Percentiles rank a stretch among this genome's conserved stretches.
Conservation (phyloP, 1,140 invertebrate genomes). For the Zaprionus africanus region DNA sequence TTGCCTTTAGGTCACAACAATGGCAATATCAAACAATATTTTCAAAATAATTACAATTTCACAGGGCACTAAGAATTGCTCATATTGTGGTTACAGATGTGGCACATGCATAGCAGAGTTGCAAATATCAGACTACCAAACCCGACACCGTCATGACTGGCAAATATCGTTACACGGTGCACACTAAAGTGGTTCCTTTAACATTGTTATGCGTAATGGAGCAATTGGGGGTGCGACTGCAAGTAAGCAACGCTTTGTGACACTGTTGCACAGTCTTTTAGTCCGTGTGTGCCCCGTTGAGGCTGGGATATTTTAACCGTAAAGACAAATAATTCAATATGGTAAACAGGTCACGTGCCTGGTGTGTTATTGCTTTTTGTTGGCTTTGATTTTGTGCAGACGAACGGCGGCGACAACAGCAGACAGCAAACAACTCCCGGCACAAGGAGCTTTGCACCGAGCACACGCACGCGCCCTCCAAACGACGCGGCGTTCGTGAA, state of each 20-base stretch:
- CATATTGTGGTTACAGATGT: not conserved
- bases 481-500: not conserved
- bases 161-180: not conserved
- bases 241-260: not conserved
- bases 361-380: slow-evolving; percentile 70
- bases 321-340: slow-evolving; percentile 72
- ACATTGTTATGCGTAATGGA: not conserved
- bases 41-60: slow-evolving; percentile 62
- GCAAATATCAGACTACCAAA: not conserved
- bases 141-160: not conserved
- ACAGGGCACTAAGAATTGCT: slow-evolving; percentile 40
- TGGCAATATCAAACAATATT: slow-evolving; percentile 58
- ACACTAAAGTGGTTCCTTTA: not conserved
- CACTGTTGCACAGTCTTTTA: slow-evolving; percentile 29
- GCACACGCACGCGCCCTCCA: slow-evolving; percentile 22
- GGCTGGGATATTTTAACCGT: slow-evolving; percentile 62
- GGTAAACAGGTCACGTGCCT: slow-evolving; percentile 74
- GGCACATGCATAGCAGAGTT: not conserved
- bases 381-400: slow-evolving; percentile 70
- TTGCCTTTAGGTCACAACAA: slow-evolving; percentile 19
- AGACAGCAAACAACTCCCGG: slow-evolving; percentile 40
- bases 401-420: slow-evolving; percentile 15
- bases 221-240: slow-evolving; percentile 3
- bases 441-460: not conserved
- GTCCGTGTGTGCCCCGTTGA: slow-evolving; percentile 18